Evolutionary conservation across 2,797 vertebrate genomes (phyloP).

Genomic region (Leptoclinus maculatus): DNA sequence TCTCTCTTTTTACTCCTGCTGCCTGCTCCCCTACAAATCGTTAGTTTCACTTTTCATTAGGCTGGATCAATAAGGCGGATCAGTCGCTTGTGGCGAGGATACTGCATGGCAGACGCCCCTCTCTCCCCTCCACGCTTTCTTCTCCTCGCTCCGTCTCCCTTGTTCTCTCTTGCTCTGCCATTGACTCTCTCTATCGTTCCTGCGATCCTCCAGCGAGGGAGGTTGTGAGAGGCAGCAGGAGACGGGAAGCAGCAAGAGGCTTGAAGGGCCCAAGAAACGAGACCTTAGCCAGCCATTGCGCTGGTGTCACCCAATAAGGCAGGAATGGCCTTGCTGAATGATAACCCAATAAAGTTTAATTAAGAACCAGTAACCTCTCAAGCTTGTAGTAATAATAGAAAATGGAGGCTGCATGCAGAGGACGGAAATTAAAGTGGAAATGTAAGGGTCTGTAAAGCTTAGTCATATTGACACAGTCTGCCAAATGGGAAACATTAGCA

Average conservation of each 20-base stretch:
- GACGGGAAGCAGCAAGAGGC: neutral
- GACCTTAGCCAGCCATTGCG: conserved; percentile 45
- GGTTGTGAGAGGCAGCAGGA: neutral
- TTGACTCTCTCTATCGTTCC: conserved; percentile 36
- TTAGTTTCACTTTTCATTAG: conserved; percentile 86
- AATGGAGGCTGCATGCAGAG: conserved; percentile 62
- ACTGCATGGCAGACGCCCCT: conserved; percentile 58
- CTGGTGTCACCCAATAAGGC: conserved; percentile 57
- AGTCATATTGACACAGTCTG: conserved; percentile 48
- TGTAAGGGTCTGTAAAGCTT: conserved; percentile 54
- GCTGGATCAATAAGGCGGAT: conserved; percentile 78
- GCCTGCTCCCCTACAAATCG: conserved; percentile 78
- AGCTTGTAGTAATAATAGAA: conserved; percentile 73
- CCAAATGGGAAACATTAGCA: conserved; percentile 36
- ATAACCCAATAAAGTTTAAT: conserved; percentile 83
- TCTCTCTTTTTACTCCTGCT: conserved; percentile 46
- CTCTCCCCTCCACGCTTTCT: conserved; percentile 5
- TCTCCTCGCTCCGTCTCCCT: conserved; percentile 27
- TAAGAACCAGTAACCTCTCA: conserved; percentile 79
- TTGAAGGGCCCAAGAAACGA: conserved; percentile 30
- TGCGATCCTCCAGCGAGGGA: conserved; percentile 22
- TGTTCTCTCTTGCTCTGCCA: conserved; percentile 39
- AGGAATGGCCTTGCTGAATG: conserved; percentile 73
- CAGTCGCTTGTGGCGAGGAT: conserved; percentile 74
- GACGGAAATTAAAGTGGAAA: conserved; percentile 75